phyloP scores from a whole-genome alignment of 2,113 vertebrate species.

The Caretta caretta region DNA sequence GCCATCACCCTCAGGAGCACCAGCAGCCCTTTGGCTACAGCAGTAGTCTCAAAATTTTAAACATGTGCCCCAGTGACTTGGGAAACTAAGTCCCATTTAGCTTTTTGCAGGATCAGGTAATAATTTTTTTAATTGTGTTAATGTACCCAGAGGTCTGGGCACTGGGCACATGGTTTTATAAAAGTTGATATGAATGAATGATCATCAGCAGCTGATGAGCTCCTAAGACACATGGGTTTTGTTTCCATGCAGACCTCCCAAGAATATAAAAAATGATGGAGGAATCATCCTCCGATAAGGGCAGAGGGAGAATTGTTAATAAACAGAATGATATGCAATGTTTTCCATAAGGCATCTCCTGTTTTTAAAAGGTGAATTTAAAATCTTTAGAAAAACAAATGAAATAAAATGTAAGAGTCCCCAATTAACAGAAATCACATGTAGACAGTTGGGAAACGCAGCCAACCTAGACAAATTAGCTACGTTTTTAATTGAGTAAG shows the following conservation, averaged over 20 bases:
- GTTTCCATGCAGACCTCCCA: background rate
- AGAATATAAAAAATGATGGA: background rate
- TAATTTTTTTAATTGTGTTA: background rate
- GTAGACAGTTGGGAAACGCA: background rate
- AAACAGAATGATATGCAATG: background rate
- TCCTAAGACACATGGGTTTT: background rate
- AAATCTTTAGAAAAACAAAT: background rate
- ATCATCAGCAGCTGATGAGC: background rate
- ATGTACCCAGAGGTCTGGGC: background rate
- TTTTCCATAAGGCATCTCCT: background rate
- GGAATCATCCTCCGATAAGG: background rate
- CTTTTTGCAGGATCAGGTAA: background rate
- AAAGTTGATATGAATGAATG: background rate
- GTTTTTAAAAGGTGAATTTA: background rate
- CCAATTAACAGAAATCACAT: background rate
- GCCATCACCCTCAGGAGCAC: background rate
- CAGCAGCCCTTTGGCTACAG: background rate
- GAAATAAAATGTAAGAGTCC: background rate
- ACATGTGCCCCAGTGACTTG: background rate
- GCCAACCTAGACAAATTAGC: conserved; percentile 7
- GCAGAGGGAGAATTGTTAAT: background rate
- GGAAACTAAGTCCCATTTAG: background rate
- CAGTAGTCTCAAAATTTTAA: background rate
- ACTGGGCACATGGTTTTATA: conserved; percentile 31
- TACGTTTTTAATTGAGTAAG: conserved; percentile 13